Evolutionary conservation across 2,113 vertebrate species (phyloP), one percentile per base, ranked within the genome.

Genomic region (Prionailurus bengalensis): DNA sequence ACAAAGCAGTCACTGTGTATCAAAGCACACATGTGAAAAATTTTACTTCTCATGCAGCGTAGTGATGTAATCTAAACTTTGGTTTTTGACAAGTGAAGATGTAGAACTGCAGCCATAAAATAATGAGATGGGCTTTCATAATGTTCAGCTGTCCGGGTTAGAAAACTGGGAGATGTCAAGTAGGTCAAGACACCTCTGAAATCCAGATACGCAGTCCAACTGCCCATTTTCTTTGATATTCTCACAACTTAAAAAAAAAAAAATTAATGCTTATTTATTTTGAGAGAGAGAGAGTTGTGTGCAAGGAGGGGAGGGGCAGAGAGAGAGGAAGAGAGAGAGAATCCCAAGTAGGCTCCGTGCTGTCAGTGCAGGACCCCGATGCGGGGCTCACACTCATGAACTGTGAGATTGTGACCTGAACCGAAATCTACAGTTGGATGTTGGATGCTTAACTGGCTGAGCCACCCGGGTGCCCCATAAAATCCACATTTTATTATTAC

Each of bases 1-100:
- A 92, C 53, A 94, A 94, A 96, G 85, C 68, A 39, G 61, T 88
- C 65, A 51, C 39, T 91, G 82, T 78, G 21, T 65, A 51, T 48
- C 53, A 39, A 88, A 94, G 33, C 48, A 53, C 88, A 91, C 29
- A 42, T 17, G 9, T 76, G 76, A 88, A 76, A 73, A 84, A 53
- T 21, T 42, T 87, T 33, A n/a, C n/a, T 88, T 84, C 70, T 16
- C 61, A 95, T 23, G 7, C 4, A 33, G 1, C 31, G 5, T 29
- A 74, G 36, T 4, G 2, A 42, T 74, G 11, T 55, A 58, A 58
- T 58, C 33, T 76, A 51, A 79, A 84, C 9, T 53, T 87, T 10
- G 19, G 4, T 78, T 82, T 36, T 53, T 51, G 3, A 17, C 36
- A 61, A 58, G 19, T n/a, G 16, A 16, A 48, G 8, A 68, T 31